These are phyloP conservation scores for Philonicus albiceps DNA, from an alignment of 2,888 invertebrate genomes.

Conservation along the genomic window DNA sequence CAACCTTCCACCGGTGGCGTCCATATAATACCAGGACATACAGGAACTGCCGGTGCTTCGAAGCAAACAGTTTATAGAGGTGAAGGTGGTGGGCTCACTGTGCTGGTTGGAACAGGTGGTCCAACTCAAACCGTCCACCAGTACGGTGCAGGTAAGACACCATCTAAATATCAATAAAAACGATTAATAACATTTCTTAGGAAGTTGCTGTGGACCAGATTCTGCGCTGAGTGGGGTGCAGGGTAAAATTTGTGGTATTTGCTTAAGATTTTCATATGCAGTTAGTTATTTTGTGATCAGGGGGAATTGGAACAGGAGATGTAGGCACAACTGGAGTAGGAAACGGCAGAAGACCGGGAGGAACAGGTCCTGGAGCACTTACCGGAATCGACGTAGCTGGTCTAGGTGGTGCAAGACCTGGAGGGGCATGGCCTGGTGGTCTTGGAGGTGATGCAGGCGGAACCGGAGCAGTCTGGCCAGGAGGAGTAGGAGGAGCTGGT, in stretches of 20 bases:
- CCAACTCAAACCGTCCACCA: conserved; percentile 50
- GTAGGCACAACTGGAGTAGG: not conserved
- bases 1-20: conserved; percentile 41
- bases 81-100: conserved; percentile 47
- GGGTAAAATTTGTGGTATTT: not conserved
- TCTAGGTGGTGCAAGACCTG: not conserved
- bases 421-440: not conserved
- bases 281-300: not conserved
- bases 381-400: not conserved
- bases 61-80: conserved; percentile 50
- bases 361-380: conserved; percentile 8
- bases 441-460: not conserved
- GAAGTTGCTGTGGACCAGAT: conserved; percentile 18
- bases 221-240: not conserved
- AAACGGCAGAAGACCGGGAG: not conserved
- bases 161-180: not conserved
- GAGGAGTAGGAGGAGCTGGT: not conserved
- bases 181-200: not conserved
- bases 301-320: not conserved
- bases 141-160: not conserved
- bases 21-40: conserved; percentile 41
- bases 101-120: conserved; percentile 50
- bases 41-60: not conserved
- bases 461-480: not conserved
- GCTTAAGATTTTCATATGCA: not conserved